A percentile compares a stretch with the other conserved stretches of the same genome.
Conservation (phyloP, 2,113 vertebrate genomes). For the Coryphaenoides rupestris region DNA sequence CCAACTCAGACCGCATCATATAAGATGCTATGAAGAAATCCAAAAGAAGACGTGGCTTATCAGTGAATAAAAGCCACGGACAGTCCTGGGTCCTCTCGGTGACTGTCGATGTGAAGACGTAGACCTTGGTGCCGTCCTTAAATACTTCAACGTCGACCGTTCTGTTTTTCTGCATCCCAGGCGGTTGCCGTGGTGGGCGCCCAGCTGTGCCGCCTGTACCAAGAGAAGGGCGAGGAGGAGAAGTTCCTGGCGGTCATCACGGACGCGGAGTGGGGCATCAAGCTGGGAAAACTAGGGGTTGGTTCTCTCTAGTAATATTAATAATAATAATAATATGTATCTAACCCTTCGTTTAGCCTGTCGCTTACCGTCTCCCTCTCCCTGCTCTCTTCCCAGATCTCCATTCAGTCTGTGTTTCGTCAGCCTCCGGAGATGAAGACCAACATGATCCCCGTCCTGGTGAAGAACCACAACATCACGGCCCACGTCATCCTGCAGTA, state of each 20-base stretch:
- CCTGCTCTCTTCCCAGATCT: slow-evolving; percentile 76
- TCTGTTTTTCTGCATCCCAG: slow-evolving; percentile 67
- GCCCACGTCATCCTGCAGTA: slow-evolving; percentile 83
- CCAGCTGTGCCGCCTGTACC: slow-evolving; percentile 76
- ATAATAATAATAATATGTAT: not conserved
- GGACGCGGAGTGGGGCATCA: slow-evolving; percentile 90
- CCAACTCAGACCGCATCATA: too few relatives aligned
- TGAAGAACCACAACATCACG: slow-evolving; percentile 80
- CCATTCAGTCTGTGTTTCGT: slow-evolving; percentile 89
- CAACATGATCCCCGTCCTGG: slow-evolving; percentile 79
- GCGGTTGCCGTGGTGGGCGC: slow-evolving; percentile 84
- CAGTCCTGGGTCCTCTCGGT: not conserved
- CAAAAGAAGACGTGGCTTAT: not conserved
- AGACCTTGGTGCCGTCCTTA: not conserved
- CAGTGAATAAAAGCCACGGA: not conserved
- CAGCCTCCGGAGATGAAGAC: slow-evolving; percentile 82
- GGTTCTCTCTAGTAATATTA: slow-evolving; percentile 52
- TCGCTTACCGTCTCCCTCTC: not conserved
- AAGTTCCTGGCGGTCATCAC: slow-evolving; percentile 82
- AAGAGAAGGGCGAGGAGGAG: slow-evolving; percentile 67
- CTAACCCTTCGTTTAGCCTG: not conserved
- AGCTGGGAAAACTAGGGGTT: slow-evolving; percentile 83
- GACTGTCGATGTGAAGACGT: too few relatives aligned
- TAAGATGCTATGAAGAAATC: not conserved
- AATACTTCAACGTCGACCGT: not conserved